These are phyloP conservation scores for Cantharis flavilabris DNA, from an alignment of 2,888 invertebrate species.

Conservation along the genomic window DNA sequence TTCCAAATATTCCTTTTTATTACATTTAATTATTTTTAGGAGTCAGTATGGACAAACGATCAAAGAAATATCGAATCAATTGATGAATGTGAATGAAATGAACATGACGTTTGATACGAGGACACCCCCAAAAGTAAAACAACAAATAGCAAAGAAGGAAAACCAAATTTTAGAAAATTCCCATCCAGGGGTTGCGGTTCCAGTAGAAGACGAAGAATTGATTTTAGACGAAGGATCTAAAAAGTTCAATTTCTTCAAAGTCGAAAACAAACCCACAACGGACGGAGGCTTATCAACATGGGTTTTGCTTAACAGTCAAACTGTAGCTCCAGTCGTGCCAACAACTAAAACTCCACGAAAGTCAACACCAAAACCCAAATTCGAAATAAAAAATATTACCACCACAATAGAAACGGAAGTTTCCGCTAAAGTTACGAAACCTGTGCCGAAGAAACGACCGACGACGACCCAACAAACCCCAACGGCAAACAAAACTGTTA, in stretches of 20 bases:
- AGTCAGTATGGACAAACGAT: constrained; percentile 58
- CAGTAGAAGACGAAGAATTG: constrained; percentile 61
- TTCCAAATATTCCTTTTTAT: not conserved
- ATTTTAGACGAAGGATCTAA: constrained; percentile 47
- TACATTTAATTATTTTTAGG: constrained; percentile 1
- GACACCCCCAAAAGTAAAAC: constrained; percentile 67
- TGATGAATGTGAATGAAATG: constrained; percentile 56
- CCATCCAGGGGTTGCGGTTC: constrained; percentile 70
- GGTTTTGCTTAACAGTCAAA: constrained; percentile 69
- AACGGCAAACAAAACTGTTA: constrained; percentile 59
- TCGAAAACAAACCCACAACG: constrained; percentile 59
- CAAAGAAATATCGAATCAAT: constrained; percentile 63
- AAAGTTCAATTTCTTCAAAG: constrained; percentile 50
- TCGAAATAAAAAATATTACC: constrained; percentile 28
- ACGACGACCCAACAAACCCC: constrained; percentile 41
- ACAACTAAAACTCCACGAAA: constrained; percentile 44
- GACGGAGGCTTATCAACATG: constrained; percentile 75
- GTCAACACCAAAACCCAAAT: constrained; percentile 36
- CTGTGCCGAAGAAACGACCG: constrained; percentile 49
- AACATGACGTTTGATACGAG: constrained; percentile 63
- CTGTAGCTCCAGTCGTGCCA: constrained; percentile 32
- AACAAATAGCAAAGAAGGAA: constrained; percentile 53
- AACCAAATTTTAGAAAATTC: constrained; percentile 56
- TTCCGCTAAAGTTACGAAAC: constrained; percentile 40
- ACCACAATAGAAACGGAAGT: constrained; percentile 26